Evolutionary conservation across 2,888 invertebrate species (phyloP).

Genomic region (Polia nebulosa): DNA sequence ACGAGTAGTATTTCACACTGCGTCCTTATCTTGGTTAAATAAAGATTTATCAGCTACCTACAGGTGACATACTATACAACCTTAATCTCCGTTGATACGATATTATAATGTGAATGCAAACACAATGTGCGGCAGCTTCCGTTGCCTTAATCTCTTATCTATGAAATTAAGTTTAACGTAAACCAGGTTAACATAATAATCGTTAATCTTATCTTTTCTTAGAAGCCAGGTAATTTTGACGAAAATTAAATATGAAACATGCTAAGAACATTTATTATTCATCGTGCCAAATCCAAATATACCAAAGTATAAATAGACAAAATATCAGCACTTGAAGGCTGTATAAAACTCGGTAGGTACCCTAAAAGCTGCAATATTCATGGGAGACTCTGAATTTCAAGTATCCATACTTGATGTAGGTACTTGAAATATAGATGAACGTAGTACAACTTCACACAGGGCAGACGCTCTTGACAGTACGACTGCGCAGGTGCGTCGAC

Average conservation of each 20-base stretch:
- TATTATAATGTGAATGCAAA: constrained; percentile 83
- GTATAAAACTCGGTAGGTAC: constrained; percentile 14
- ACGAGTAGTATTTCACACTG: constrained; percentile 77
- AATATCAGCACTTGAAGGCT: not conserved
- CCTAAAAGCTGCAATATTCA: constrained; percentile 16
- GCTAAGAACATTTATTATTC: not conserved
- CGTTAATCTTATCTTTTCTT: constrained; percentile 70
- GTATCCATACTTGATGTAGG: constrained; percentile 16
- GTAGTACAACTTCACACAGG: constrained; percentile 29
- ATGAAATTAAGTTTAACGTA: constrained; percentile 70
- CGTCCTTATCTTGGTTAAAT: constrained; percentile 83
- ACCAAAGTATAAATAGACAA: not conserved
- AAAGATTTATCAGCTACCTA: constrained; percentile 84
- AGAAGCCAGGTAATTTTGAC: constrained; percentile 39
- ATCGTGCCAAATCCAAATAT: not conserved
- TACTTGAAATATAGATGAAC: constrained; percentile 36
- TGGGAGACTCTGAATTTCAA: constrained; percentile 20
- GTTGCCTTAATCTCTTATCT: constrained; percentile 86
- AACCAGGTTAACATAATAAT: constrained; percentile 77
- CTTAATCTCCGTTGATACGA: constrained; percentile 86
- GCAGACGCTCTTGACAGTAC: constrained; percentile 20
- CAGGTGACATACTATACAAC: constrained; percentile 85
- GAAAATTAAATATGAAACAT: constrained; percentile 18
- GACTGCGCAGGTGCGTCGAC: constrained; percentile 38
- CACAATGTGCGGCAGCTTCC: constrained; percentile 87